These are phyloP conservation scores for Pelobates fuscus DNA, from an alignment of 2,113 vertebrate species.

Conservation along the genomic window DNA sequence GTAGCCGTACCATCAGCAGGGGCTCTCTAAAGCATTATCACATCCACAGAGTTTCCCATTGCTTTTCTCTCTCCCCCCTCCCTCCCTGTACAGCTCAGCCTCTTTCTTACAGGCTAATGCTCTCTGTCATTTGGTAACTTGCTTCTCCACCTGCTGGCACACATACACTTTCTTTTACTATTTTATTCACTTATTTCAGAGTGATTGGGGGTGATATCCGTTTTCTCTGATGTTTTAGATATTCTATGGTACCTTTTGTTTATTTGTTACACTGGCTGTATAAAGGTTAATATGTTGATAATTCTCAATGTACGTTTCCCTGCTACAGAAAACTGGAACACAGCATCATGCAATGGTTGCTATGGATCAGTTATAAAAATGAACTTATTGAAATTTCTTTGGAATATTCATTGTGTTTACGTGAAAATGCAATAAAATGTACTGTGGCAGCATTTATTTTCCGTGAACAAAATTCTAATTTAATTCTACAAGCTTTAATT, in stretches of 20 bases:
- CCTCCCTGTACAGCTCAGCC: constrained; percentile 39
- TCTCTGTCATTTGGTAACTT: constrained; percentile 50
- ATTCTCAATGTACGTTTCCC: no score
- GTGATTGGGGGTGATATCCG: neutral
- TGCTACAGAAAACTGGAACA: no score
- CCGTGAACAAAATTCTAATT: no score
- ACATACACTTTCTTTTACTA: constrained; percentile 27
- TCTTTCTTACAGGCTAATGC: constrained; percentile 37
- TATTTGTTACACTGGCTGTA: no score
- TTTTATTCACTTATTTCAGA: constrained; percentile 27
- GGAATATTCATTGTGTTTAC: neutral
- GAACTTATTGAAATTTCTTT: neutral
- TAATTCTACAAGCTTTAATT: no score
- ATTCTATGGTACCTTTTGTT: no score
- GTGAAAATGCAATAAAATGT: no score
- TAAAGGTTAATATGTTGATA: no score
- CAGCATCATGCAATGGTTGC: neutral
- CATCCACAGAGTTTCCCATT: constrained; percentile 49
- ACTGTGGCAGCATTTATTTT: no score
- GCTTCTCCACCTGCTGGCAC: constrained; percentile 58
- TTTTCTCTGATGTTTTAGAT: no score
- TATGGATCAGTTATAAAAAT: neutral
- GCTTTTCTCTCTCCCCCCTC: constrained; percentile 33
- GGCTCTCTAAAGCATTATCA: constrained; percentile 47
- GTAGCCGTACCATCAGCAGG: constrained; percentile 47